Evolutionary conservation across 2,113 vertebrate genomes (phyloP).

Genomic region (Pluvialis apricaria): DNA sequence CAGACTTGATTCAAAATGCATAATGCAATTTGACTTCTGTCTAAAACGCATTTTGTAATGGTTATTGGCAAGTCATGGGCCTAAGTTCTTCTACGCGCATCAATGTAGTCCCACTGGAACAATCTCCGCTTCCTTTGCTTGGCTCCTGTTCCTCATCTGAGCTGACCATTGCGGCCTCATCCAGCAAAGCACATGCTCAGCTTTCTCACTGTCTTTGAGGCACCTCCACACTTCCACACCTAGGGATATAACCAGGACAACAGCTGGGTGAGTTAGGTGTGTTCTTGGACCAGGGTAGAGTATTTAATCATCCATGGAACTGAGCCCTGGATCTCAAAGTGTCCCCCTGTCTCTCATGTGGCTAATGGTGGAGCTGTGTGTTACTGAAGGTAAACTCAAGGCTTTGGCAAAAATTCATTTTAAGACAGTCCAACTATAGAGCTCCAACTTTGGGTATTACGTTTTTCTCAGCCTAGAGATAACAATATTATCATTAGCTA

Average conservation of each 20-base stretch:
- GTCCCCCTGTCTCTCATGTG: background rate
- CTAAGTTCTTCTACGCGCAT: background rate
- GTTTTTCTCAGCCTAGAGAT: background rate
- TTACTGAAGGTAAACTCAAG: background rate
- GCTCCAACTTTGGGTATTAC: background rate
- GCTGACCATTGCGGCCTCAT: background rate
- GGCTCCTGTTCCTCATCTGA: background rate
- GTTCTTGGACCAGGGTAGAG: background rate
- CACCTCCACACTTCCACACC: background rate
- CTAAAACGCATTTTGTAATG: background rate
- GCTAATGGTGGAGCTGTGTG: background rate
- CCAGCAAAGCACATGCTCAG: background rate
- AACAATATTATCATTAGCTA: background rate
- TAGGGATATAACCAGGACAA: background rate
- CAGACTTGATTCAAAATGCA: background rate
- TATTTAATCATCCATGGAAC: background rate
- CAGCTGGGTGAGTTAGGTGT: background rate
- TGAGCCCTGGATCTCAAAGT: background rate
- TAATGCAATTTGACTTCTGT: background rate
- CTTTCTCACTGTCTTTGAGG: background rate
- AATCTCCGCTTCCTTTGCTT: background rate
- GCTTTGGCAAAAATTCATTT: constrained; percentile 39
- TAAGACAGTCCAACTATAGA: background rate
- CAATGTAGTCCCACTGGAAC: background rate
- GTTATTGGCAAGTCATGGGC: background rate